A percentile compares a stretch with the other conserved stretches of the same genome.
phyloP scores from a whole-genome alignment of 1,140 invertebrate genomes.

The Rhysida immarginata region DNA sequence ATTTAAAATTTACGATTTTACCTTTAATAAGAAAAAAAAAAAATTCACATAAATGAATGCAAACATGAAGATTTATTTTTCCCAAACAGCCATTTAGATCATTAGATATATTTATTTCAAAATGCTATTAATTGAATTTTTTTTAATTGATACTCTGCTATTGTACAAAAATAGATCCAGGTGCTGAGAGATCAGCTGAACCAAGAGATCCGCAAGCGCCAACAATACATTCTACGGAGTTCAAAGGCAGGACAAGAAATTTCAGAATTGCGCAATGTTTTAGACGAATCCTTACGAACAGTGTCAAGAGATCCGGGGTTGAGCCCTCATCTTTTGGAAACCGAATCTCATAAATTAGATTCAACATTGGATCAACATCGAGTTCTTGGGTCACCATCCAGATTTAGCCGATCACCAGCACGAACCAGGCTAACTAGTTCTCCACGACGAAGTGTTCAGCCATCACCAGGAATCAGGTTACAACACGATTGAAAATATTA shows the following conservation, averaged over 20 bases:
- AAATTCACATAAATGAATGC: no score
- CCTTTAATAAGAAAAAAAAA: no score
- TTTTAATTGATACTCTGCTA: no score
- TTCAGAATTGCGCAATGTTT: constrained; percentile 58
- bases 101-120: no score
- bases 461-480: background rate
- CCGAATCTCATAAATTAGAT: constrained; percentile 68
- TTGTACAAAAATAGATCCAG: no score
- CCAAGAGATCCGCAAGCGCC: constrained; percentile 69
- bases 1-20: no score
- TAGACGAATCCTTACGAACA: constrained; percentile 67
- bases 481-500: no score
- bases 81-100: no score
- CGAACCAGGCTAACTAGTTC: background rate
- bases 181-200: constrained; percentile 62
- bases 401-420: background rate
- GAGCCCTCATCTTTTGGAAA: constrained; percentile 63
- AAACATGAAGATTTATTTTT: no score
- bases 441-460: background rate
- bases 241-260: constrained; percentile 68
- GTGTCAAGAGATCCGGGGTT: constrained; percentile 64
- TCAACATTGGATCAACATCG: constrained; percentile 20
- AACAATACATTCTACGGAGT: constrained; percentile 64
- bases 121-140: no score
- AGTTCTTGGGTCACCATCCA: background rate